Conservation (phyloP, 2,113 vertebrate genomes). For the Corythoichthys intestinalis region DNA sequence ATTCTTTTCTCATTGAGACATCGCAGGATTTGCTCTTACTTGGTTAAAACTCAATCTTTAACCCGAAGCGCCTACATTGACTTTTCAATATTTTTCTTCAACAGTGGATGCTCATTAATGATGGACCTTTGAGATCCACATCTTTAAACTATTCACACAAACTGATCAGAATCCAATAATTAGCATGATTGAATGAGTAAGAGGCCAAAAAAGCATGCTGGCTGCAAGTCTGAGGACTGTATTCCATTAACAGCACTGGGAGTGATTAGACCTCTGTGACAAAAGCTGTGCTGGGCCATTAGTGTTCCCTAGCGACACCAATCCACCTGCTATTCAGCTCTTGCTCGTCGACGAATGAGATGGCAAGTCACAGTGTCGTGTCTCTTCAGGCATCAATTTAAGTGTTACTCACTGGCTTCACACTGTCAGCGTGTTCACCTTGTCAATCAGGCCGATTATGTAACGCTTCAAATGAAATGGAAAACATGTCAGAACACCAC, state of each 20-base stretch:
- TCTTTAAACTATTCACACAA: neutral
- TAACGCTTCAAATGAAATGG: slow-evolving; percentile 12
- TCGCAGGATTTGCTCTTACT: neutral
- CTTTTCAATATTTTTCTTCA: neutral
- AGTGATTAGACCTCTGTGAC: slow-evolving; percentile 46
- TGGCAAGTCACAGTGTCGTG: slow-evolving; percentile 43
- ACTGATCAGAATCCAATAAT: slow-evolving; percentile 4
- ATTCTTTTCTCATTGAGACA: neutral
- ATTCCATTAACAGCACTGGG: slow-evolving; percentile 34
- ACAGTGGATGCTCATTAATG: neutral
- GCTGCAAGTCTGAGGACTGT: slow-evolving; percentile 18
- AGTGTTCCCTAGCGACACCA: slow-evolving; percentile 54
- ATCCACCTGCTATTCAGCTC: slow-evolving; percentile 51
- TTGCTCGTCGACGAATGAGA: slow-evolving; percentile 43
- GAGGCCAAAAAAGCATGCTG: neutral
- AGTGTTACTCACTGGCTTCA: slow-evolving; percentile 26
- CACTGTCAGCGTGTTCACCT: slow-evolving; percentile 17
- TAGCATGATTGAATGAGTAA: neutral
- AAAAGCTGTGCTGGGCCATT: slow-evolving; percentile 26
- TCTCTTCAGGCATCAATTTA: slow-evolving; percentile 40
- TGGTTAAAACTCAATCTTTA: neutral
- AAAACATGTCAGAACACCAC: slow-evolving; percentile 4
- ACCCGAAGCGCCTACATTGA: neutral
- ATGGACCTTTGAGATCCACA: neutral
- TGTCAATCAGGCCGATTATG: slow-evolving; percentile 18